Evolutionary conservation across 2,797 vertebrate species (phyloP), one percentile per base, ranked within the genome.

Genomic region (Denticeps clupeoides): DNA sequence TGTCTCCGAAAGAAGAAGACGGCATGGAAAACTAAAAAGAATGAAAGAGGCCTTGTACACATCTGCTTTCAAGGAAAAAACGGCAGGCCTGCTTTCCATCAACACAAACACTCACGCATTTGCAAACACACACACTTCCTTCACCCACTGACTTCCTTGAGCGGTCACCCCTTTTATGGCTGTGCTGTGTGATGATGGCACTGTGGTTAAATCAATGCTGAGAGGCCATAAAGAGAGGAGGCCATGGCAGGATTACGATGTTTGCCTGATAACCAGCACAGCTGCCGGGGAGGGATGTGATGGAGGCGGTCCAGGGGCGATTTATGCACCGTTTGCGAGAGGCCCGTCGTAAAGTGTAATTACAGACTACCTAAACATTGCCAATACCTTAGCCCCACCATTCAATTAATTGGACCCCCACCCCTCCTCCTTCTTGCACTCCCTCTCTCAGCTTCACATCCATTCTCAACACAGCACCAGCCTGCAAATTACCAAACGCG

Each of bases 211-310:
- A 19, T 85, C 82, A 84, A 81, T 83, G 84, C 80, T 83, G 84
- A 82, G 79, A 80, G 83, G 81, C 84, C 86, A 84, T 87, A 86
- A 87, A 86, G 74, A 75, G 27, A 5, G 80, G 82, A 83, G 82
- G 83, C 83, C 83, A 82, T 83, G 82, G 81, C 78, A 78, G 82
- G 84, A 86, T 87, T 86, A 87, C 81, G 81, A 81, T 87, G 86
- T 88, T 87, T 88, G 87, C 84, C 83, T 83, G 84, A 83, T 82
- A 84, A 83, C 80, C 47, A 47, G 47, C 55, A 31, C 32, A 31
- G 31, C 31, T 32, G 31, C 31, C 1, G 74, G 79, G n/a, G 13
- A 24, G 37, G 26, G 2, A n/a, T n/a, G n/a, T 6, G 29, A 4
- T 28, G n/a, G 28, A n/a, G 4, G 5, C 29, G 12, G 5, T 5